A percentile compares a stretch with the other conserved stretches of the same genome.
Conservation (phyloP, 2,797 vertebrate species). For the Novumbra hubbsi region DNA sequence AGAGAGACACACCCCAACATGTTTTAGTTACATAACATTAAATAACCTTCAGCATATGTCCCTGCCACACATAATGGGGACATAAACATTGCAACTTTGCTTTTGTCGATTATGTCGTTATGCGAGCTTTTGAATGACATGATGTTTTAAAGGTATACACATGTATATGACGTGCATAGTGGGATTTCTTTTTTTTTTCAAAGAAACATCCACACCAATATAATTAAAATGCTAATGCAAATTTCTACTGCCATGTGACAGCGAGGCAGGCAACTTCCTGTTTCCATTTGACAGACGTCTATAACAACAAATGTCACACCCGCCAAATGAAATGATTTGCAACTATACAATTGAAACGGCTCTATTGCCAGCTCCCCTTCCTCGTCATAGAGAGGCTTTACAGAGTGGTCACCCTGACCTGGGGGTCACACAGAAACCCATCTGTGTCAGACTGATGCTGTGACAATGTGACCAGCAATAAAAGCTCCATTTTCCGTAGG, state of each 20-base stretch:
- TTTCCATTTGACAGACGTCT: neutral
- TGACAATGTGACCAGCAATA: slow-evolving; percentile 7
- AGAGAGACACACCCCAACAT: slow-evolving; percentile 30
- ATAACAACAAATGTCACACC: neutral
- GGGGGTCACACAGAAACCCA: neutral
- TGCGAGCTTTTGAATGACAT: no score
- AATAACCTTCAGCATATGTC: neutral
- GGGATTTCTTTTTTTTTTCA: no score
- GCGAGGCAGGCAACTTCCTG: no score
- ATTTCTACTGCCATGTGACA: no score
- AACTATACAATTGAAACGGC: neutral
- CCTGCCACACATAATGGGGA: neutral
- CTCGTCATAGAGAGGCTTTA: neutral
- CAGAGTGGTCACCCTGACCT: neutral
- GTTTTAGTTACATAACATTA: neutral
- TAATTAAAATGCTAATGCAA: no score
- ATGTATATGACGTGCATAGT: no score
- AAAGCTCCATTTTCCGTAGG: neutral
- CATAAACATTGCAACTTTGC: neutral
- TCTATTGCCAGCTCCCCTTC: neutral
- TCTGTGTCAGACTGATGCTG: neutral
- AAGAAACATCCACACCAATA: no score
- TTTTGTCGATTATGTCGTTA: no score
- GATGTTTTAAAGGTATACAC: no score
- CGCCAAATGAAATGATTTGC: neutral